Base-by-base conservation (phyloP, 2,888 invertebrate genomes). In the Neoaliturus tenellus region DNA sequence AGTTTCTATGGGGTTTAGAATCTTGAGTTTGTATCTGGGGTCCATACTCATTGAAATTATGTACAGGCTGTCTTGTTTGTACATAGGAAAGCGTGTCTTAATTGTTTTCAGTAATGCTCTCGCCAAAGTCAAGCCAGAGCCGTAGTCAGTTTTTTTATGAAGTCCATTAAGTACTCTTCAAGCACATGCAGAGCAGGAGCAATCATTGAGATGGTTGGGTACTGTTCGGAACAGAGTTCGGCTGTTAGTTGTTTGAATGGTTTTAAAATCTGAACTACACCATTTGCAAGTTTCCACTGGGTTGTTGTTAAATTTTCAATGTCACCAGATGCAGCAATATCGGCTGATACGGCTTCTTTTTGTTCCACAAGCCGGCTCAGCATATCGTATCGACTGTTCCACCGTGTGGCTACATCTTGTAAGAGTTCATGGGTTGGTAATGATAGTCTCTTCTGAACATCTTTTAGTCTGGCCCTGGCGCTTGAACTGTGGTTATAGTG, bases 311-410 rank as follows among this genome's bases (percentile, higher is more conserved):
- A 31, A 31, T 62, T 62, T 5, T 62, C 62, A 1, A 62, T 62
- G 28, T 62, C 62, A 12, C 1, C 62, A 4, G 25, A 12, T 2
- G 62, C 25, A 28, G 62, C 62, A 28, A 62, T 62, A 14, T 62
- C 62, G 4, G 62, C 62, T 25, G 62, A 62, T 8, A 62, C 31
- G 2, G 80, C 80, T 25, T 58, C 51, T 20, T 80, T 80, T 17
- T 25, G 58, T 20, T 80, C 55, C 2, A 35, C 8, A 1, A 80
- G 20, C 8, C 80, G 58, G 5, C 23, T n/a, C 0, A 80, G 58
- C 80, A 80, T 80, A 20, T 80, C 51, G 33, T 51, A 58, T 0
- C 28, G 41, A n/a, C 31, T 55, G 14, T 48, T 80, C 80, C 80
- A 80, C 8, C 58, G n/a, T 0, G 80, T 80, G 2, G 58, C 20